Conservation (phyloP, 2,888 invertebrate species). For the Aspidapion aeneum region DNA sequence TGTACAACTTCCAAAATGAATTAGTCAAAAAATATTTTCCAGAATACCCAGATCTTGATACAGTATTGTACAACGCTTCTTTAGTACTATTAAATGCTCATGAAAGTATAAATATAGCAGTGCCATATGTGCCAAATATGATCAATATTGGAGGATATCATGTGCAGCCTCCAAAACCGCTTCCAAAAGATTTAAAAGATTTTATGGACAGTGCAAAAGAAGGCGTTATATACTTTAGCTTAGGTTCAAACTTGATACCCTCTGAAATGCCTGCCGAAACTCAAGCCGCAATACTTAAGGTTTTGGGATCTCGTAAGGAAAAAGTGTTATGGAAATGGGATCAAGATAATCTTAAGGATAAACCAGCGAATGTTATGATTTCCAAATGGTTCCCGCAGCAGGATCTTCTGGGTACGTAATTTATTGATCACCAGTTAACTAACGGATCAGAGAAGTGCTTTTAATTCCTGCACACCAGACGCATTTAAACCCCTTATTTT, state of each 20-base stretch:
- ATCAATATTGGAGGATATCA: constrained; percentile 58
- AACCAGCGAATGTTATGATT: constrained; percentile 55
- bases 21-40: constrained; percentile 33
- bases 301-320: constrained; percentile 57
- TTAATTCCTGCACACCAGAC: too few species aligned
- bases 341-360: constrained; percentile 44
- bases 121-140: constrained; percentile 54
- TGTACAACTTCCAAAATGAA: constrained; percentile 26
- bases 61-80: constrained; percentile 36
- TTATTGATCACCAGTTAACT: not conserved
- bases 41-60: constrained; percentile 30
- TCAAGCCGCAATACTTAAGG: constrained; percentile 52
- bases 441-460: too few species aligned
- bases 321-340: constrained; percentile 70
- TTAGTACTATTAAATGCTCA: constrained; percentile 36
- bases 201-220: constrained; percentile 51
- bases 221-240: constrained; percentile 56
- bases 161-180: constrained; percentile 31
- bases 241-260: constrained; percentile 58
- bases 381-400: constrained; percentile 66
- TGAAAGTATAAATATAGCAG: constrained; percentile 34
- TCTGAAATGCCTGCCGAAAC: constrained; percentile 55
- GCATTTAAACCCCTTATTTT: too few species aligned
- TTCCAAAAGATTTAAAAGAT: constrained; percentile 48
- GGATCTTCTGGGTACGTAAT: constrained; percentile 36